Base-by-base conservation (phyloP, 2,113 vertebrate species). In the Lepus americanus region DNA sequence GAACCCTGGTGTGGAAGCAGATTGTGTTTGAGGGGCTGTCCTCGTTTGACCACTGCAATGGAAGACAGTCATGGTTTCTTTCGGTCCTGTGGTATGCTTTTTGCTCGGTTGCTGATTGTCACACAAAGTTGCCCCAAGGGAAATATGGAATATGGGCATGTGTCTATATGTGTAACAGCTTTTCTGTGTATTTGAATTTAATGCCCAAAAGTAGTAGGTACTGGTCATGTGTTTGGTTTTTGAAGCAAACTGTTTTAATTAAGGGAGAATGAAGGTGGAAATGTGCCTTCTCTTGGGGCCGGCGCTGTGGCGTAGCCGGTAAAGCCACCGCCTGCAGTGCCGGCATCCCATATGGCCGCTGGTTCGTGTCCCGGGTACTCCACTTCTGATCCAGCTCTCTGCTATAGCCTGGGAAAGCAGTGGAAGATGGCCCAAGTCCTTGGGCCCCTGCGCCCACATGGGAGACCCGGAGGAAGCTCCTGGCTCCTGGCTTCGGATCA, bases 191-290 rank as follows among this genome's bases (percentile, higher is more conserved):
- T 76, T 5, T 87, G 49, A 81, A 39, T 67, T 36, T 82, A 89
- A 27, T 51, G 86, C 66, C 16, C 44, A 33, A 0, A 11, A 3
- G 55, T 53, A 10, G 72, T 16, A 67, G n/a, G 8, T 51, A 39
- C 61, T 44, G 12, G 31, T 84, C 55, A 16, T 6, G 22, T 66
- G 55, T 81, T 76, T 61, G 64, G 82, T 67, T 74, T 92, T 82
- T 89, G 89, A 87, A 94, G 64, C 25, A 70, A 76, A 77, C 77
- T 73, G 13, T 61, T 82, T 69, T 51, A 16, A 77, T 70, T 96
- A 22, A 44, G 66, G 61, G 55, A 95, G 59, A 79, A 66, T 25
- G 13, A 55, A 79, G 36, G n/a, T 81, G 51, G 78, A 84, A 90
- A 81, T 1, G 5, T 19, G 51, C 66, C 74, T 92, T 44, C 22